Evolutionary conservation across 2,797 vertebrate genomes (phyloP), one percentile per base, ranked within the genome.

Genomic region (Poecilia wingei): DNA sequence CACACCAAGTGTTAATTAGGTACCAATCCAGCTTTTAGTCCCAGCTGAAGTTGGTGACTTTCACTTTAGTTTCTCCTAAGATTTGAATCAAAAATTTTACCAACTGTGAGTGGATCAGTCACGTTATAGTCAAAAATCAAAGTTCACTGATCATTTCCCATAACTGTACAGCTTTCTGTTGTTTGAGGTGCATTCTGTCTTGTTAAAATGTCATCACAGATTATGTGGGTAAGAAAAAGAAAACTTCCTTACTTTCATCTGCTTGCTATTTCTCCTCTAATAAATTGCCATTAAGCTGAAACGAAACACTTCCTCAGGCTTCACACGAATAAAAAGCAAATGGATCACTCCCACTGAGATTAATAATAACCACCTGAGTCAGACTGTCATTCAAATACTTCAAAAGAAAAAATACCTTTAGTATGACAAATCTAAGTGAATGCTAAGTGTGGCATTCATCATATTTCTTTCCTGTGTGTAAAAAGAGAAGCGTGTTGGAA

Each of bases 301-400:
- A 87, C 77, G 78, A 49, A 75, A 75, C 75, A 84, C 74, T 74
- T 85, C 51, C 1, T 69, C 10, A 43, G 66, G 4, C 22, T 61
- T 75, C 81, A 75, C 51, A 84, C 69, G 55, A 89, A 91, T 84
- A 89, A 84, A 64, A 89, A 85, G 87, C 75, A 90, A 92, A 88
- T 89, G 79, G 69, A 84, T 69, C 10, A 84, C 83, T 87, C 78
- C 76, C 78, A 83, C 76, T 87, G 82, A 84, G 80, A 81, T 88
- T 86, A 87, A 82, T 88, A 84, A 81, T 88, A 83, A 79, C 78
- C 71, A 89, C 84, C 84, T 90, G 84, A 89, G 81, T 92, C 87
- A 84, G 79, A 85, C 75, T 88, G 66, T 5, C 39, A 43, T 69
- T 69, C 66, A 69, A 43, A 43, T 14, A 69, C 66, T 43, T 43